These are phyloP conservation scores for Phlogophora meticulosa DNA, from an alignment of 2,888 invertebrate species.

Conservation along the genomic window DNA sequence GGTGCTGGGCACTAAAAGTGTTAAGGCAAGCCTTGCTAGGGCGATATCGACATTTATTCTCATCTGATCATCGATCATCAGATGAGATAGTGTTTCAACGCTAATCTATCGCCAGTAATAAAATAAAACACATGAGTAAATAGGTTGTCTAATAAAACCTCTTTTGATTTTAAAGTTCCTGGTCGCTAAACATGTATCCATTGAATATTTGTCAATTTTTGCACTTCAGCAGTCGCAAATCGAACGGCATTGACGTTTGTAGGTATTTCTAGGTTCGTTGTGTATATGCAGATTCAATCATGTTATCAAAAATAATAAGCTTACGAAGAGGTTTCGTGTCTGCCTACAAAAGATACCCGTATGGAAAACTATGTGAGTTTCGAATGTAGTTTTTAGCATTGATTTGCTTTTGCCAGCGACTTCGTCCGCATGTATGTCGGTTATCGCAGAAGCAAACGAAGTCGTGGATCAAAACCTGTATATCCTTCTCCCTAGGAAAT, in stretches of 20 bases:
- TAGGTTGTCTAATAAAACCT: slow-evolving; percentile 6
- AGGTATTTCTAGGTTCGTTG: neutral
- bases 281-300: slow-evolving; percentile 35
- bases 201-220: slow-evolving; percentile 12
- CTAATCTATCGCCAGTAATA: no score
- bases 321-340: slow-evolving; percentile 57
- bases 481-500: no score
- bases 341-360: slow-evolving; percentile 45
- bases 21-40: no score
- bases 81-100: no score
- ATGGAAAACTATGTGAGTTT: slow-evolving; percentile 63
- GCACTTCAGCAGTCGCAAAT: slow-evolving; percentile 24
- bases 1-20: no score
- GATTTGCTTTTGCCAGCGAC: no score
- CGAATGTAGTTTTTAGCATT: neutral
- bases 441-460: no score
- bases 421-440: no score
- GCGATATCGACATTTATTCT: no score
- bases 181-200: slow-evolving; percentile 2
- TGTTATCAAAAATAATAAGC: slow-evolving; percentile 60
- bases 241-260: slow-evolving; percentile 42
- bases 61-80: no score
- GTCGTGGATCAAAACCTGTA: no score
- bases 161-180: neutral
- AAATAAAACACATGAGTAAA: no score